Base-by-base conservation (phyloP, 2,888 invertebrate species). In the Phortica okadai region DNA sequence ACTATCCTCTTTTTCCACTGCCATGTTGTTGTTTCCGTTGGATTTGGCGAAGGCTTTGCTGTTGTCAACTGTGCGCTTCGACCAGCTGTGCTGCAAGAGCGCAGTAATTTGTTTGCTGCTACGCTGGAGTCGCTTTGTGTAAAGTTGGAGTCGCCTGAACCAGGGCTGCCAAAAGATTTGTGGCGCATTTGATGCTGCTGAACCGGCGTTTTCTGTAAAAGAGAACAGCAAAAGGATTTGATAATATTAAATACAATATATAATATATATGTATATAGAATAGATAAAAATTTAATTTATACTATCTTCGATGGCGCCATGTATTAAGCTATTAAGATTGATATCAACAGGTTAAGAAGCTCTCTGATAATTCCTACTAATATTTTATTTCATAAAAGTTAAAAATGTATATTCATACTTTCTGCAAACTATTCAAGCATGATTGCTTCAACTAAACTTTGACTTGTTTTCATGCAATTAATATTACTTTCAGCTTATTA, bases 81-180 rank as follows among this genome's bases (percentile, higher is more conserved):
- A 42, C 45, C 33, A 81, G 84, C 86, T 79, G 82, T 82, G 79
- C 70, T 77, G 76, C 77, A 76, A 76, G 6, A 82, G 82, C 79
- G 79, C 82, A 77, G 79, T 74, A 33, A 82, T 79, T 66, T 81
- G 78, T 59, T 75, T 67, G 54, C 33, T 62, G 6, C 4, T 25
- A 4, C 21, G 11, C 62, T 62, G n/a, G 10, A 62, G 7, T 84
- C 70, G 16, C 76, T 74, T 69, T 82, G 77, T 77, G 67, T 76
- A 85, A 78, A 77, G 78, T 70, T 77, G 73, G 74, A 85, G 80
- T 78, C 77, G 81, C 62, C 78, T 73, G 74, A 81, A 77, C 85
- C 84, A 86, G 78, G 78, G 70, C 59, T 78, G 79, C 86, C 86
- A 86, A 74, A 85, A 85, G 82, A 85, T 78, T 82, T 82, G 79